Base-by-base conservation (phyloP, 2,797 vertebrate genomes). In the Pogonophryne albipinna region DNA sequence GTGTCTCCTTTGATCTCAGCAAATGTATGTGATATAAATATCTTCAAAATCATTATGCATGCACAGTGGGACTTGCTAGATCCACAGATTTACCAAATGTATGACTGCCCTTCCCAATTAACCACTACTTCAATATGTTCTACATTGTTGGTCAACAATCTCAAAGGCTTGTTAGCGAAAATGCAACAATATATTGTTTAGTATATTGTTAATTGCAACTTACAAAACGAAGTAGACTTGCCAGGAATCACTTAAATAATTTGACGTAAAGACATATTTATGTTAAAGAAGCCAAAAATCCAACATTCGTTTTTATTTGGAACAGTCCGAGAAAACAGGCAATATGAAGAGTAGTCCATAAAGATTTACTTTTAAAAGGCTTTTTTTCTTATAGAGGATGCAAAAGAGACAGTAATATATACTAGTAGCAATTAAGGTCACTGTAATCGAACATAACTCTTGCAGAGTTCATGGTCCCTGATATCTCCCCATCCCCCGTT, bases 401-500 rank as follows among this genome's bases (percentile, higher is more conserved):
- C 93, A 93, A 95, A 95, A 94, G 87, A 91, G 81, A 93, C 83
- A 89, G 85, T 80, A 91, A 91, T 91, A 93, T 92, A 90, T 84
- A 92, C 90, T 85, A 78, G 74, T 87, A 85, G 74, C 83, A 89
- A 89, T 89, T 89, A 91, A 91, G 91, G 95, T 97, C 96, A 99
- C 95, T 99, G 98, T 92, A 99, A 96, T 88, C 97, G 94, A 90
- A 96, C 96, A 78, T 99, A 99, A 86, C 97, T 99, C 92, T 98
- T 99, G 92, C 98, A 99, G 92, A 99, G 96, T 95, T 99, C 98
- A 49, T 99, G 98, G 94, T 99, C 98, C 95, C 98, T 96, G 89
- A 99, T 99, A 78, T 99, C 98, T 31, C 98, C 98, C 98, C 98
- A 99, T 1, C 98, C 98, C 42, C 98, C 98, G 11, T 99, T 99